phyloP scores from a whole-genome alignment of 2,888 invertebrate genomes.

The Adelphocoris suturalis region DNA sequence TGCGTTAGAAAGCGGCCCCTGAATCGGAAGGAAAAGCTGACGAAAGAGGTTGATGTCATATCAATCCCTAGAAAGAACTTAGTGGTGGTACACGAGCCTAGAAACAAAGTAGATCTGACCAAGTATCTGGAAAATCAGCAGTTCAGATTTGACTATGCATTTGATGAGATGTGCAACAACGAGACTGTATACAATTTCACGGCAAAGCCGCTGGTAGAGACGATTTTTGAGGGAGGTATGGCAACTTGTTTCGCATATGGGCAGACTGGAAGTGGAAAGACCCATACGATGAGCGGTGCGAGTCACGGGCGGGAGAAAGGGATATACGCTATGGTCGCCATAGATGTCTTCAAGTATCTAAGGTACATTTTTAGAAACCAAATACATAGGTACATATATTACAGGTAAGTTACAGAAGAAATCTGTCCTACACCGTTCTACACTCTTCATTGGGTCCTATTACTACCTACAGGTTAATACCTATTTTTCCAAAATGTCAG shows the following conservation, averaged over 20 bases:
- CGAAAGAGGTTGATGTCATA: constrained; percentile 97
- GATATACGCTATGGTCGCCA: constrained; percentile 97
- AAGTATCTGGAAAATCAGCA: constrained; percentile 99
- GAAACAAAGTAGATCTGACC: constrained; percentile 97
- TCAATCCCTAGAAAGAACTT: constrained; percentile 97
- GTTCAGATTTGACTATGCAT: constrained; percentile 99
- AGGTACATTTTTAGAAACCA: constrained; percentile 90
- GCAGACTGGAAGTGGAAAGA: constrained; percentile 97
- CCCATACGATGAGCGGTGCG: constrained; percentile 99
- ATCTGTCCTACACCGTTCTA: too few species aligned
- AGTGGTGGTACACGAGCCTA: constrained; percentile 94
- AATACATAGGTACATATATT: too few species aligned
- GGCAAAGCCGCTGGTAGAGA: constrained; percentile 97
- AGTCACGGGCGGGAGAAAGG: constrained; percentile 96
- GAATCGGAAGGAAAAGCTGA: constrained; percentile 91
- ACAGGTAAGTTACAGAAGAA: too few species aligned
- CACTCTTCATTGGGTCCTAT: too few species aligned
- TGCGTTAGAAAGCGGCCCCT: constrained; percentile 98
- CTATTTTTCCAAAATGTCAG: too few species aligned
- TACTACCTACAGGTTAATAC: too few species aligned
- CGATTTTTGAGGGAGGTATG: constrained; percentile 99
- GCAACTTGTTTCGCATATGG: constrained; percentile 99
- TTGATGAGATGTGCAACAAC: constrained; percentile 96
- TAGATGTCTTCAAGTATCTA: constrained; percentile 94
- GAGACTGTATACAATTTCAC: constrained; percentile 99